Base-by-base conservation (phyloP, 2,888 invertebrate genomes). In the Andrena minutula region DNA sequence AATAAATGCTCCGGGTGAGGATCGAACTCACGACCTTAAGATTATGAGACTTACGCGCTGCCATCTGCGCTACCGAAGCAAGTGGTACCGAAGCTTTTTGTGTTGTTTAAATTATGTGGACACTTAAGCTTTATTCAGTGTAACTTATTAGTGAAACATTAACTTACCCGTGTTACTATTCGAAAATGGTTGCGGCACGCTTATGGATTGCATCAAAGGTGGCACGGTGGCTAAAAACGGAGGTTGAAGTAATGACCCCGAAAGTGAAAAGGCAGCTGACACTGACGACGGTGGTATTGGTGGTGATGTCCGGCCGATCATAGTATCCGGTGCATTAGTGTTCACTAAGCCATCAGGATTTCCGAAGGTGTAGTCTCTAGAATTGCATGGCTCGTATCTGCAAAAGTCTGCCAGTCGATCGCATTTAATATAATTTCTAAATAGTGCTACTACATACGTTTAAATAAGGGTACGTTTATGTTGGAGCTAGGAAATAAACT, bases 21-120 rank as follows among this genome's bases (percentile, higher is more conserved):
- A 96, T 97, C 97, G 97, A 97, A 97, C 97, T 97, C 97, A 97
- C 97, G 97, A 97, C 97, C 97, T 97, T 97, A 91, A 41, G 91
- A 93, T 93, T 93, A 93, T 93, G 92, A 92, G 91, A 92, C 91
- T 92, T 91, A 93, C 93, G 93, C 92, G 91, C 91, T 93, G 91
- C 90, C 92, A 87, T 84, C 93, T 93, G 90, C 92, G 93, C 91
- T 92, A 92, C 93, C 92, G 91, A 90, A 89, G 88, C 91, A 0
- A 0, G 28, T 66, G n/a, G 7, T 0, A 5, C 0, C 0, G 1
- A 0, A 0, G 0, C 26, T 32, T 28, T 10, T 60, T 8, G n/a
- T 47, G 20, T 7, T 35, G 5, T 2, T 10, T 32, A 12, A 49
- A n/a, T 41, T 16, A 0, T 5, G 16, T 5, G 12, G 1, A 16